phyloP scores from a whole-genome alignment of 1,140 invertebrate species.

The Condylostylus longicornis region DNA sequence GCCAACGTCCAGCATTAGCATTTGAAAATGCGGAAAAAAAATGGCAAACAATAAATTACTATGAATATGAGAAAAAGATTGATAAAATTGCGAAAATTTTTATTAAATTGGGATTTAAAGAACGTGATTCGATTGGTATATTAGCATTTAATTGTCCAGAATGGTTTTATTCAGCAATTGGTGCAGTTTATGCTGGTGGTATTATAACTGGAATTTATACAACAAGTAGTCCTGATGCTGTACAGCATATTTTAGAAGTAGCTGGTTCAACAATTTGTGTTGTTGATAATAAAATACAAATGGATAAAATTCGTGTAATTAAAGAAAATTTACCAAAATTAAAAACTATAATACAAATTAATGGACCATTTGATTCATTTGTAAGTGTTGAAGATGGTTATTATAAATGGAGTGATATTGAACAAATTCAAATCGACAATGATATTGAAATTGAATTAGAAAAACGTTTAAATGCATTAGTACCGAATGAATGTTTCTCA shows the following conservation, averaged over 20 bases:
- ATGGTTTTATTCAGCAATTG: conserved; percentile 74
- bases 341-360: conserved; percentile 73
- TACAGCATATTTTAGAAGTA: conserved; percentile 51
- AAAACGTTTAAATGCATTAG: conserved; percentile 45
- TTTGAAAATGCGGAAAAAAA: background rate
- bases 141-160: conserved; percentile 55
- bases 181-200: conserved; percentile 71
- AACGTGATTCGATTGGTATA: background rate
- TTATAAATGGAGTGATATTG: too few relatives aligned
- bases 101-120: conserved; percentile 1
- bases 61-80: background rate
- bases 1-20: background rate
- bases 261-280: conserved; percentile 65
- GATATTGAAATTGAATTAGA: conserved; percentile 53
- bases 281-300: conserved; percentile 67
- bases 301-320: conserved; percentile 62
- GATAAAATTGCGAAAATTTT: conserved; percentile 2
- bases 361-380: conserved; percentile 31
- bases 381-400: background rate
- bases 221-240: conserved; percentile 69
- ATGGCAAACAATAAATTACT: background rate
- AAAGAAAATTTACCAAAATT: conserved; percentile 49
- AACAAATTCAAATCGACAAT: too few relatives aligned
- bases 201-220: conserved; percentile 75
- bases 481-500: conserved; percentile 70